Evolutionary conservation across 2,113 vertebrate species (phyloP).

Genomic region (Lota lota): DNA sequence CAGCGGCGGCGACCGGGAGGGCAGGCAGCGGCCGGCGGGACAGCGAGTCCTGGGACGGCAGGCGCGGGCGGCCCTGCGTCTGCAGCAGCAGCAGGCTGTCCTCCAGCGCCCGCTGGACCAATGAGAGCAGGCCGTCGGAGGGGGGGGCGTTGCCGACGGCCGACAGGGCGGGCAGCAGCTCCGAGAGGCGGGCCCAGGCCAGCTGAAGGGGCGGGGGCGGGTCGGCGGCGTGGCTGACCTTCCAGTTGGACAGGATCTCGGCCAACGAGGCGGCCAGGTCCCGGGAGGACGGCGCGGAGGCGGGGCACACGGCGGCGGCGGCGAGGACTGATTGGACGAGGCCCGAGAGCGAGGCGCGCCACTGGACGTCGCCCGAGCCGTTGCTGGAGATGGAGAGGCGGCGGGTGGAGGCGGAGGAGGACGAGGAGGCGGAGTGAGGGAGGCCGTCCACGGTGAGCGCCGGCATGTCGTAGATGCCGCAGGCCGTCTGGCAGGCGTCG

Average conservation of each 20-base stretch:
- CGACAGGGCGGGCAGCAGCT: constrained; percentile 68
- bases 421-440: constrained; percentile 52
- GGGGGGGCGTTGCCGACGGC: constrained; percentile 56
- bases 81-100: constrained; percentile 69
- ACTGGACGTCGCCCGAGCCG: constrained; percentile 73
- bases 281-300: constrained; percentile 51
- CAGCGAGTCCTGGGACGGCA: constrained; percentile 84
- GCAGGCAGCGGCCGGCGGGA: constrained; percentile 86
- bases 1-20: constrained; percentile 76
- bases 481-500: constrained; percentile 59
- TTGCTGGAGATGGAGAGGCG: constrained; percentile 76
- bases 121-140: constrained; percentile 59
- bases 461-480: constrained; percentile 86
- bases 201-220: constrained; percentile 68
- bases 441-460: constrained; percentile 68
- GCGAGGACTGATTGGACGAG: constrained; percentile 70
- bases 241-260: constrained; percentile 76
- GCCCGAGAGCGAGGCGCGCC: constrained; percentile 63
- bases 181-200: constrained; percentile 69
- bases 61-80: constrained; percentile 75
- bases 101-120: constrained; percentile 74
- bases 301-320: constrained; percentile 36
- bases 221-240: constrained; percentile 63
- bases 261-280: constrained; percentile 72
- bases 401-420: constrained; percentile 52